Conservation (phyloP, 2,888 invertebrate genomes). For the Merodon equestris region DNA sequence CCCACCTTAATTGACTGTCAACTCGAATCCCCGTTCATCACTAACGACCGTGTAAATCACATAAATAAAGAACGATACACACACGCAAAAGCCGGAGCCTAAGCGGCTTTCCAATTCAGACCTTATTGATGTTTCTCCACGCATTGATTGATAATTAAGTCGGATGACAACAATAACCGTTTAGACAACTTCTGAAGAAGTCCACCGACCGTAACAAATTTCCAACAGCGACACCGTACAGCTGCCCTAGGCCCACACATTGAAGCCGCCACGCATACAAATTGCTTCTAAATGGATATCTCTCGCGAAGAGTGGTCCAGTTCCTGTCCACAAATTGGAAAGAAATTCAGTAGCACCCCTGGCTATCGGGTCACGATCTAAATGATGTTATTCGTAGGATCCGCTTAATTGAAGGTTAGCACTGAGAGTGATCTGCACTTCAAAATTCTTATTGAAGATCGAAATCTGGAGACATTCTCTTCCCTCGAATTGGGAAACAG, state of each 20-base stretch:
- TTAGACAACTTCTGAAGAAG: constrained; percentile 64
- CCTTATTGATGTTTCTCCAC: constrained; percentile 67
- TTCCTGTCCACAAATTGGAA: constrained; percentile 23
- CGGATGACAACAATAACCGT: constrained; percentile 62
- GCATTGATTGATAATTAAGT: constrained; percentile 66
- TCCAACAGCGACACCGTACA: constrained; percentile 34
- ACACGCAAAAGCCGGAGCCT: constrained; percentile 12
- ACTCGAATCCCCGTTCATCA: constrained; percentile 7
- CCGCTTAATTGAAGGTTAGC: constrained; percentile 50
- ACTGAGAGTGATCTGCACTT: constrained; percentile 44
- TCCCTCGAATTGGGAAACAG: too few species aligned
- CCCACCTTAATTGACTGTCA: constrained; percentile 13
- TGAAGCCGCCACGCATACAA: constrained; percentile 57
- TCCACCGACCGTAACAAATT: constrained; percentile 62
- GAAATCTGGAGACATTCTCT: not conserved
- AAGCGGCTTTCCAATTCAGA: constrained; percentile 52
- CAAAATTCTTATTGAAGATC: too few species aligned
- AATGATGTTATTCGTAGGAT: constrained; percentile 51
- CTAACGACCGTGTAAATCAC: constrained; percentile 42
- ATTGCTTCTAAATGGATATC: constrained; percentile 54
- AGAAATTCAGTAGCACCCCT: constrained; percentile 38
- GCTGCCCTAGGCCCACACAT: constrained; percentile 46
- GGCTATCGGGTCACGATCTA: constrained; percentile 52
- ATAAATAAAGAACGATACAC: constrained; percentile 16
- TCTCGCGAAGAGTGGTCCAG: constrained; percentile 36